Base-by-base conservation (phyloP, 2,888 invertebrate species). In the Cyaniris semiargus region DNA sequence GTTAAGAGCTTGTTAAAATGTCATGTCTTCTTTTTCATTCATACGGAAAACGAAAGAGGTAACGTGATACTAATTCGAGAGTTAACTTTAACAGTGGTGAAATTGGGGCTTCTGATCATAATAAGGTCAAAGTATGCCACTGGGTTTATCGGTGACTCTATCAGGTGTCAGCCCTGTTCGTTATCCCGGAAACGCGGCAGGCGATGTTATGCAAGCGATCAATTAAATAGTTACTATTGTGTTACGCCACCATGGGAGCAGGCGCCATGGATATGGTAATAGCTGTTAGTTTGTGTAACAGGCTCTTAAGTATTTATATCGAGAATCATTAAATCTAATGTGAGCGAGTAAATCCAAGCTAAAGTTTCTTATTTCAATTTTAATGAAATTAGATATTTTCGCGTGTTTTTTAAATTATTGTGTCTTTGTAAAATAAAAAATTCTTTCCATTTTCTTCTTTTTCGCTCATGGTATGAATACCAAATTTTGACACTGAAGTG, bases 201-300 rank as follows among this genome's bases (percentile, higher is more conserved):
- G 72, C 76, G 53, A 83, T 84, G 72, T 93, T 92, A 92, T 89
- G 92, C 90, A 92, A 93, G 89, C 87, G 87, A 91, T 91, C 88
- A 90, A 92, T 92, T 92, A 93, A 89, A 85, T 84, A 81, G 88
- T 87, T 86, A 87, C 88, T 86, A 90, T 90, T 90, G 89, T 89
- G 83, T 93, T 92, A 90, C 89, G 87, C 86, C 88, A 92, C 81
- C 81, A 83, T 85, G 84, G 84, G 88, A 88, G 85, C 86, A 88
- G 88, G 85, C 85, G 84, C 83, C 38, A 38, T 71, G 21, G 71
- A 71, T 70, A 70, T 70, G 71, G n/a, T 71, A 71, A 71, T 38
- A 71, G 71, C 34, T 71, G 3, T 31, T 27, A 5, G 70, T 21
- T 38, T 38, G 34, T 38, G 18, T 38, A n/a, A 21, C 7, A 38